A percentile compares a stretch with the other conserved stretches of the same genome.
Conservation (phyloP, 2,888 invertebrate genomes). For the Pasiphila rectangulata region DNA sequence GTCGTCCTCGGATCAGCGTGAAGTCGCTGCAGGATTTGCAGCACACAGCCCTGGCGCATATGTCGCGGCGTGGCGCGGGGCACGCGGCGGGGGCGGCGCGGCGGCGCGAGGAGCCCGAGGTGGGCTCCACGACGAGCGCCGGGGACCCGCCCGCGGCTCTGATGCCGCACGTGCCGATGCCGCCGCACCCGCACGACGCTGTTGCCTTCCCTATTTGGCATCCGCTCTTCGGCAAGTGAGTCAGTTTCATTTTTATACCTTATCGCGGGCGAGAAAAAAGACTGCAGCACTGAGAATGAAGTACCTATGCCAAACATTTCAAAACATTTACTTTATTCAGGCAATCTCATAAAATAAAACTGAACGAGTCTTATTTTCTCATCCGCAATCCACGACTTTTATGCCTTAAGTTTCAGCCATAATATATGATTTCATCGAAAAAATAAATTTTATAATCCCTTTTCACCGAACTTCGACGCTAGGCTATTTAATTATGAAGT, state of each 20-base stretch:
- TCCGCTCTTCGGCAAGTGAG: slow-evolving; percentile 92
- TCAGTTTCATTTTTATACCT: slow-evolving; percentile 32
- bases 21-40: slow-evolving; percentile 83
- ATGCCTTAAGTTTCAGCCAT: not conserved
- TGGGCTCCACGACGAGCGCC: slow-evolving; percentile 84
- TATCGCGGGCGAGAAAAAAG: not conserved
- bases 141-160: slow-evolving; percentile 66
- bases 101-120: slow-evolving; percentile 81
- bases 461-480: too few relatives aligned
- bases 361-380: not conserved
- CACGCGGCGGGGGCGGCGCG: slow-evolving; percentile 58
- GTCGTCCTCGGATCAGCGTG: slow-evolving; percentile 82
- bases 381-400: not conserved
- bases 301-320: too few relatives aligned
- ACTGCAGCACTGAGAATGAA: too few relatives aligned
- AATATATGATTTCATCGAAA: too few relatives aligned
- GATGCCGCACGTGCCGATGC: slow-evolving; percentile 39
- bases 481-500: too few relatives aligned
- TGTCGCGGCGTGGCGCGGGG: slow-evolving; percentile 41
- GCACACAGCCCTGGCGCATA: slow-evolving; percentile 70
- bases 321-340: too few relatives aligned
- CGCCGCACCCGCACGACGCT: slow-evolving; percentile 66
- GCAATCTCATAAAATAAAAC: too few relatives aligned
- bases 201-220: slow-evolving; percentile 89
- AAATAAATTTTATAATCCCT: too few relatives aligned